Percentiles rank a stretch among this genome's conserved stretches.
Evolutionary conservation across 2,797 vertebrate species (phyloP).

Genomic region (Anomalospiza imberbis): DNA sequence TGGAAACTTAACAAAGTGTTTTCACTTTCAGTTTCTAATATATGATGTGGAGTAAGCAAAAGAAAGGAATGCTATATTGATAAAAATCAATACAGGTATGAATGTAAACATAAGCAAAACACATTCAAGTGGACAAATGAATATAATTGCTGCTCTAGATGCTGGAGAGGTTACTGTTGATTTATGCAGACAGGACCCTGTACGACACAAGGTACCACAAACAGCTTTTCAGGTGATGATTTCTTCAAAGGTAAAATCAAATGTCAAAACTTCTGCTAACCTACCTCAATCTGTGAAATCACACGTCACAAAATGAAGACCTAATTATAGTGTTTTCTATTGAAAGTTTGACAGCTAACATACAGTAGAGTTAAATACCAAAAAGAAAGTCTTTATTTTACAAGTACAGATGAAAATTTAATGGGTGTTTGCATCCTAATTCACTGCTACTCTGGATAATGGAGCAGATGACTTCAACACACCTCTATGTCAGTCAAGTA

Average conservation of each 20-base stretch:
- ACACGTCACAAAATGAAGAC: neutral
- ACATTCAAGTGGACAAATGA: neutral
- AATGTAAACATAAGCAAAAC: neutral
- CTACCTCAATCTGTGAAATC: neutral
- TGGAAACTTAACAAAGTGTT: neutral
- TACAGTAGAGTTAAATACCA: neutral
- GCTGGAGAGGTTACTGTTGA: neutral
- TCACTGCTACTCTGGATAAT: neutral
- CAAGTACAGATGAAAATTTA: neutral
- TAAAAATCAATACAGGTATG: neutral
- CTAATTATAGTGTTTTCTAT: neutral
- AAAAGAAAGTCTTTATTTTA: neutral
- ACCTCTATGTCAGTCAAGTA: neutral
- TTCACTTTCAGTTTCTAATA: neutral
- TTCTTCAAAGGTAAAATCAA: constrained; percentile 17
- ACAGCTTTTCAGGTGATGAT: neutral
- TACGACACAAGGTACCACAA: neutral
- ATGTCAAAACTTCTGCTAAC: neutral
- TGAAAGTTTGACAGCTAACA: neutral
- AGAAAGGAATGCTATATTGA: neutral
- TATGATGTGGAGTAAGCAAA: neutral
- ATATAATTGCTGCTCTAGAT: neutral
- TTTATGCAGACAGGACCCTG: neutral
- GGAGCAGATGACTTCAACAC: neutral
- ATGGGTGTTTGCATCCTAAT: neutral